A percentile compares a stretch with the other conserved stretches of the same genome.
Evolutionary conservation across 1,140 invertebrate species (phyloP).

Genomic region (Papilio machaon): DNA sequence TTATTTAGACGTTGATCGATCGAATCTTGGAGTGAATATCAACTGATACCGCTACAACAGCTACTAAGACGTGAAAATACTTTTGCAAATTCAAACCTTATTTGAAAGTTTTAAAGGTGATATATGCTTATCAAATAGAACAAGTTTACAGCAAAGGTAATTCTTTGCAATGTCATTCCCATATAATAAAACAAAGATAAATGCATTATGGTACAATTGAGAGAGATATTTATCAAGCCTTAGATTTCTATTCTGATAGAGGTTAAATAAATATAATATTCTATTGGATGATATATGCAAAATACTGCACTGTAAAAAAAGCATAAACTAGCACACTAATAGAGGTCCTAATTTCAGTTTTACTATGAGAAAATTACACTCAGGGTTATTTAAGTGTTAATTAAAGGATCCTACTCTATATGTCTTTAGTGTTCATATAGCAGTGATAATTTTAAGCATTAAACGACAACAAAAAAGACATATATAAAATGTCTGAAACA

Average conservation of each 20-base stretch:
- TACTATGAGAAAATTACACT: no score
- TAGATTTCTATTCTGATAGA: background rate
- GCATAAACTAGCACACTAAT: no score
- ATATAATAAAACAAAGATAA: conserved; percentile 25
- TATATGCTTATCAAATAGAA: background rate
- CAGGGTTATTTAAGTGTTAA: no score
- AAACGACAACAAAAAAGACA: background rate
- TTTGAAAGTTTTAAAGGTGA: background rate
- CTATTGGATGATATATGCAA: background rate
- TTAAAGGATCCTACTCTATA: no score
- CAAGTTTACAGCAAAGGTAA: background rate
- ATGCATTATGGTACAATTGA: conserved; percentile 11
- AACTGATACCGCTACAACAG: conserved; percentile 1
- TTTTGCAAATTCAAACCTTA: conserved; percentile 11
- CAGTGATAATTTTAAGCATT: no score
- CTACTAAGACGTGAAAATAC: background rate
- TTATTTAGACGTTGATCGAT: conserved; percentile 31
- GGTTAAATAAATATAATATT: background rate
- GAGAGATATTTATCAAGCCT: background rate
- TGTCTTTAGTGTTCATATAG: no score
- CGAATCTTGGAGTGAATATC: conserved; percentile 29
- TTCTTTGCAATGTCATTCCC: conserved; percentile 21
- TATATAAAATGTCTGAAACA: background rate
- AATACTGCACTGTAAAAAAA: background rate
- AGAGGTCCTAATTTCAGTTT: no score